These are phyloP conservation scores for Antechinus flavipes DNA, from an alignment of 2,113 vertebrate species.

Conservation along the genomic window DNA sequence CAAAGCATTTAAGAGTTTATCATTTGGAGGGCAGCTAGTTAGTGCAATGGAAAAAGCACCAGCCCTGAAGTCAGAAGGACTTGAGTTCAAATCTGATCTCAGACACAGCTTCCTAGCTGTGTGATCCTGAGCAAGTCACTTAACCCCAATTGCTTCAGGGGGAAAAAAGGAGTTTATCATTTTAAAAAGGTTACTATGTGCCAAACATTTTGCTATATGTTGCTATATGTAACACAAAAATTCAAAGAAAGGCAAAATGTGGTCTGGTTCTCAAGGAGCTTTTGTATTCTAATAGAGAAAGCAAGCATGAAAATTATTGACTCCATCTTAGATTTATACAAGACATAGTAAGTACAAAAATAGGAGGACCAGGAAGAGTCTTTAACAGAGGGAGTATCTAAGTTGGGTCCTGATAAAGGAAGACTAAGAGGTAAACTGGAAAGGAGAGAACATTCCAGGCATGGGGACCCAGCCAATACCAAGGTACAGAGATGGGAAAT, in stretches of 20 bases:
- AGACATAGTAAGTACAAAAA: neutral
- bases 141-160: no score
- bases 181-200: neutral
- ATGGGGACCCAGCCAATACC: neutral
- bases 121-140: no score
- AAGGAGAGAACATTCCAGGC: neutral
- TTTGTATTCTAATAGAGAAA: neutral
- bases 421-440: neutral
- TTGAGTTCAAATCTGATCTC: no score
- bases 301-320: neutral
- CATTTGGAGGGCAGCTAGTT: no score
- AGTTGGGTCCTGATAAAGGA: neutral
- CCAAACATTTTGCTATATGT: neutral
- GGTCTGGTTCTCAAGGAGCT: neutral
- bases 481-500: neutral
- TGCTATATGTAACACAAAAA: neutral
- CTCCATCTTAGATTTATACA: neutral
- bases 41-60: no score
- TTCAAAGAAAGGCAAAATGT: neutral
- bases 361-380: neutral
- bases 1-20: neutral
- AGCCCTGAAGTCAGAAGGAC: no score
- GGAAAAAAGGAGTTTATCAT: neutral
- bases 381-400: neutral
- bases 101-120: no score